Evolutionary conservation across 2,797 vertebrate genomes (phyloP).

Genomic region (Botia almorhae): DNA sequence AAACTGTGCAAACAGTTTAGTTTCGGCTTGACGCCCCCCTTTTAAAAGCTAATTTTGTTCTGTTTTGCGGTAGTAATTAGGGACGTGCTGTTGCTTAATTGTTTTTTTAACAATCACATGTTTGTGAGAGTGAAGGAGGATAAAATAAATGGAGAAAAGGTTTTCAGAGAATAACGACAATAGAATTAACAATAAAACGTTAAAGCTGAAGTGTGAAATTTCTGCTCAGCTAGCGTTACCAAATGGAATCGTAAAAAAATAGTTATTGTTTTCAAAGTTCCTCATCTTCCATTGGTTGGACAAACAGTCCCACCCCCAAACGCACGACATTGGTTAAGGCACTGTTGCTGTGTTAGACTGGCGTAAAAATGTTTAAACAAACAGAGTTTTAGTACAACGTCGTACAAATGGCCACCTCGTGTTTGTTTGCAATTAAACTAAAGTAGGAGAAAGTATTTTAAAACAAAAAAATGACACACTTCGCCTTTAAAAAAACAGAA

Average conservation of each 20-base stretch:
- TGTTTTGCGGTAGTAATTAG: slow-evolving; percentile 37
- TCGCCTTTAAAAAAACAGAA: background rate
- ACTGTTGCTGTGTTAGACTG: background rate
- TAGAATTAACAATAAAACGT: slow-evolving; percentile 7
- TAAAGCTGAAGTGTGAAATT: background rate
- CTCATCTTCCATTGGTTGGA: background rate
- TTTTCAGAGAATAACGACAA: background rate
- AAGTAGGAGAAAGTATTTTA: background rate
- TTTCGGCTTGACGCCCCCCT: slow-evolving; percentile 33
- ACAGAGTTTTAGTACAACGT: background rate
- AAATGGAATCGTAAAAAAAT: background rate
- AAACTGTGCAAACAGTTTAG: slow-evolving; percentile 35
- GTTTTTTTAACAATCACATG: background rate
- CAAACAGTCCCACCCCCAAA: background rate
- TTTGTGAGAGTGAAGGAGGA: background rate
- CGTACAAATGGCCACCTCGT: background rate
- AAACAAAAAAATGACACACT: background rate
- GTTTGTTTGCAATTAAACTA: background rate
- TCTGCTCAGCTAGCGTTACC: background rate
- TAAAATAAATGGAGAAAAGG: slow-evolving; percentile 4
- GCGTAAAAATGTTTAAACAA: too few species aligned
- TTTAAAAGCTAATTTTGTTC: slow-evolving; percentile 23
- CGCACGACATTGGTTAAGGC: background rate
- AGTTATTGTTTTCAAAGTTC: background rate
- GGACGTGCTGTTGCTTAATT: slow-evolving; percentile 13